phyloP scores from a whole-genome alignment of 1,140 invertebrate genomes.

The Hesperophylax magnus region DNA sequence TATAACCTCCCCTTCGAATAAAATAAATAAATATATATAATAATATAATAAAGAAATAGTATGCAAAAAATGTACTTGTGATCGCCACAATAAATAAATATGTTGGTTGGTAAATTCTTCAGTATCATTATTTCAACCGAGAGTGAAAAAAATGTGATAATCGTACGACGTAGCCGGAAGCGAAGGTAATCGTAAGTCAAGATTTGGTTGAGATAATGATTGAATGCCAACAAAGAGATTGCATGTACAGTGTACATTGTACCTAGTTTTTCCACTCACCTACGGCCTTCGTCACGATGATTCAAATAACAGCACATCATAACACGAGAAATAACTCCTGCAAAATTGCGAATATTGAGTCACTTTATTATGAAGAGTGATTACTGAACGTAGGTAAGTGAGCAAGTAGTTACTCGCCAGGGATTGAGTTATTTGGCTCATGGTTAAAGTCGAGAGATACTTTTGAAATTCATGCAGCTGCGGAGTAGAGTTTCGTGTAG shows the following conservation, averaged over 20 bases:
- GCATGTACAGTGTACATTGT: neutral
- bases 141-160: too few relatives aligned
- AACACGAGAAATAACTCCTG: conserved; percentile 1
- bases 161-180: conserved; percentile 9
- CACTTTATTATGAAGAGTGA: conserved; percentile 21
- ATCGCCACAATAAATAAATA: too few relatives aligned
- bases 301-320: conserved; percentile 19
- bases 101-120: too few relatives aligned
- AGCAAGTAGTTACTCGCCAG: neutral
- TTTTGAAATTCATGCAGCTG: conserved; percentile 29
- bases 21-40: too few relatives aligned
- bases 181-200: neutral
- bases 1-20: too few relatives aligned
- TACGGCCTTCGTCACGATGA: conserved; percentile 28
- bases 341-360: conserved; percentile 23
- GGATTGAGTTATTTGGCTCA: conserved; percentile 32
- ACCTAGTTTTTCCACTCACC: conserved; percentile 7
- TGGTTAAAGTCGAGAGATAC: conserved; percentile 18
- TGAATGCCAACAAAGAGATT: conserved; percentile 11
- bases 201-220: neutral
- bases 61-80: too few relatives aligned
- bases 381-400: neutral
- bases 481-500: neutral
- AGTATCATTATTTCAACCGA: too few relatives aligned
- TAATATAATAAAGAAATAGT: too few relatives aligned